phyloP scores from a whole-genome alignment of 64 coral and sea anemone species.

The Stylophora pistillata region DNA sequence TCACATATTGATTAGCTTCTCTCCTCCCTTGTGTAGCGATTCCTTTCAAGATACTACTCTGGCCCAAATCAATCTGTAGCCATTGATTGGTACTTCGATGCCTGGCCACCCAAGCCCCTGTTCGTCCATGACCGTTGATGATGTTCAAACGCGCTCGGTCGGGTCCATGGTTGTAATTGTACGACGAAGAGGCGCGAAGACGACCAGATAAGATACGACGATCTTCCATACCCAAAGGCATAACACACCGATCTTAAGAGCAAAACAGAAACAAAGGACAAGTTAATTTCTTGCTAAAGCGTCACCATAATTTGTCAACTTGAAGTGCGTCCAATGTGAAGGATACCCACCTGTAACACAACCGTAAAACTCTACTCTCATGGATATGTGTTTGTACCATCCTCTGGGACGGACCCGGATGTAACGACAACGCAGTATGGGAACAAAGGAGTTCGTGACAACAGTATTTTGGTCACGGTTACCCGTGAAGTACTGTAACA shows the following conservation, averaged over 20 bases:
- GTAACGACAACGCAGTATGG: constrained; percentile 46
- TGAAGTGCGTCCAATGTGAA: neutral
- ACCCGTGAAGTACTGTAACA: constrained; percentile 54
- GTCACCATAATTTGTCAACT: neutral
- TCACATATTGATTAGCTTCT: constrained; percentile 53
- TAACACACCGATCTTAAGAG: constrained; percentile 63
- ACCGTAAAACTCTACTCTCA: constrained; percentile 72
- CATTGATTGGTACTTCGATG: constrained; percentile 21
- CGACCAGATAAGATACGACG: constrained; percentile 57
- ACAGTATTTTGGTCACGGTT: constrained; percentile 61
- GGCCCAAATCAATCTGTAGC: constrained; percentile 49
- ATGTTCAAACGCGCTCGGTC: constrained; percentile 67
- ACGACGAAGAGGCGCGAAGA: constrained; percentile 40
- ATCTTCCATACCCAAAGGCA: constrained; percentile 77
- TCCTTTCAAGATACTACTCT: constrained; percentile 33
- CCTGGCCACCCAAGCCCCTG: constrained; percentile 54
- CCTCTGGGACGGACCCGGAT: constrained; percentile 52
- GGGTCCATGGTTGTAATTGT: constrained; percentile 63
- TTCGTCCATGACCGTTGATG: constrained; percentile 9
- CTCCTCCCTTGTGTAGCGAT: constrained; percentile 58
- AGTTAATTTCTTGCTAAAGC: neutral
- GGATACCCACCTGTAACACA: constrained; percentile 38
- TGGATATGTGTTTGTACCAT: constrained; percentile 53
- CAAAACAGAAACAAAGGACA: neutral
- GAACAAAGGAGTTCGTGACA: constrained; percentile 38